Percentiles rank a stretch among this genome's conserved stretches.
Evolutionary conservation across 2,888 invertebrate genomes (phyloP).

Genomic region (Diabrotica balteata): DNA sequence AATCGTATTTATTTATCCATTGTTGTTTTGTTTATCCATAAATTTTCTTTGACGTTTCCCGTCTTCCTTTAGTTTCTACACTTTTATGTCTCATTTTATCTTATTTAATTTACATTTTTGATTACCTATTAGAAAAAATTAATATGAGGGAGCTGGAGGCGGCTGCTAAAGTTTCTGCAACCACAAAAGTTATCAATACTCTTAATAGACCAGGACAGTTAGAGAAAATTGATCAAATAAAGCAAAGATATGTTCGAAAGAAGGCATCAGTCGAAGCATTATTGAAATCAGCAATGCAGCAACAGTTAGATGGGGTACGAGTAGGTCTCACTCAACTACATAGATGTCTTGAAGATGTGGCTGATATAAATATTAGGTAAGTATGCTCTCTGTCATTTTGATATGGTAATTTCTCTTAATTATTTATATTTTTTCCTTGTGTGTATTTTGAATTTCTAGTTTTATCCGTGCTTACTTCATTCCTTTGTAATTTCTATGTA

Average conservation of each 20-base stretch:
- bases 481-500: too few relatives aligned
- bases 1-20: too few relatives aligned
- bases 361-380: conserved; percentile 70
- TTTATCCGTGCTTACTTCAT: too few relatives aligned
- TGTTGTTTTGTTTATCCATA: too few relatives aligned
- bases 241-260: conserved; percentile 75
- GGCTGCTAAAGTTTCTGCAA: conserved; percentile 78
- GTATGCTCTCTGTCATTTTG: conserved; percentile 27
- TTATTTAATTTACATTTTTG: too few relatives aligned
- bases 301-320: conserved; percentile 95
- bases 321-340: conserved; percentile 91
- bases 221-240: conserved; percentile 87
- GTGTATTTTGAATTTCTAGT: too few relatives aligned
- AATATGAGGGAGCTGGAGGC: conserved; percentile 77
- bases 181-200: conserved; percentile 89
- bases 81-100: too few relatives aligned
- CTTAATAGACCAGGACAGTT: conserved; percentile 94
- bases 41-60: too few relatives aligned
- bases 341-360: conserved; percentile 83
- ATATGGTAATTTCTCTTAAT: not conserved
- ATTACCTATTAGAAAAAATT: conserved; percentile 25
- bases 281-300: conserved; percentile 98
- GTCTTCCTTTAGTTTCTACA: too few relatives aligned
- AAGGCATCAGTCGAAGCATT: conserved; percentile 93
- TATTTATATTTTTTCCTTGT: too few relatives aligned